These are phyloP conservation scores for Apus apus DNA, from an alignment of 2,113 vertebrate genomes.

Conservation along the genomic window DNA sequence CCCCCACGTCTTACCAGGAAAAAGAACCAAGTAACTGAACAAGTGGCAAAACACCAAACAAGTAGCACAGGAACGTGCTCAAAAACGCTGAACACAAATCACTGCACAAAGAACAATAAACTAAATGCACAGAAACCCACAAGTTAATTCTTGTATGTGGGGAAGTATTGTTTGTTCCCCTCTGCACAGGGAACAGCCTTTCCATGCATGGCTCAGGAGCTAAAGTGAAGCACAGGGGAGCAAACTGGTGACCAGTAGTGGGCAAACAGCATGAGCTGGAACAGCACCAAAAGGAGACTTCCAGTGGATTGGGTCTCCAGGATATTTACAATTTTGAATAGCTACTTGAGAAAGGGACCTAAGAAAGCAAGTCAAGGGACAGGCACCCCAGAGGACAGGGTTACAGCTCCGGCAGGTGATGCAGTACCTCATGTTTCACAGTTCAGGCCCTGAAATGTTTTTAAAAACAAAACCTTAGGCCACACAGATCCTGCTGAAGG, in stretches of 20 bases:
- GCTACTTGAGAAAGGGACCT: background rate
- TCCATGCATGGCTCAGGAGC: background rate
- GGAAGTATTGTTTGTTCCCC: background rate
- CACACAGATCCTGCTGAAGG: background rate
- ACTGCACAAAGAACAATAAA: background rate
- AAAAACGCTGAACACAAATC: background rate
- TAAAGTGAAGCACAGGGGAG: fast-evolving
- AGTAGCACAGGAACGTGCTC: fast-evolving
- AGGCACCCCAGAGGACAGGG: background rate
- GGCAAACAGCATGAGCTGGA: background rate
- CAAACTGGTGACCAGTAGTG: fast-evolving
- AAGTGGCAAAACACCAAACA: too few species aligned
- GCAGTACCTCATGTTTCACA: background rate
- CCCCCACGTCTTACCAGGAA: background rate
- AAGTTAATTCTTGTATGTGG: too few species aligned
- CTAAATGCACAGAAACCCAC: background rate
- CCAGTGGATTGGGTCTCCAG: background rate
- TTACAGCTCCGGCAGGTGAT: background rate
- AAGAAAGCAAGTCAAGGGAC: background rate
- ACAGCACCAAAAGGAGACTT: background rate
- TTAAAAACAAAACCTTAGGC: background rate
- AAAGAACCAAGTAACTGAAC: background rate
- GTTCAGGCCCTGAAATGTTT: fast-evolving
- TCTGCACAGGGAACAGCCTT: background rate
- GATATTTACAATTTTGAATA: conserved; percentile 34